Percentiles rank a stretch among this genome's conserved stretches.
These are phyloP conservation scores for Enteromius treurensis DNA, from an alignment of 2,797 vertebrate genomes.

Conservation along the genomic window DNA sequence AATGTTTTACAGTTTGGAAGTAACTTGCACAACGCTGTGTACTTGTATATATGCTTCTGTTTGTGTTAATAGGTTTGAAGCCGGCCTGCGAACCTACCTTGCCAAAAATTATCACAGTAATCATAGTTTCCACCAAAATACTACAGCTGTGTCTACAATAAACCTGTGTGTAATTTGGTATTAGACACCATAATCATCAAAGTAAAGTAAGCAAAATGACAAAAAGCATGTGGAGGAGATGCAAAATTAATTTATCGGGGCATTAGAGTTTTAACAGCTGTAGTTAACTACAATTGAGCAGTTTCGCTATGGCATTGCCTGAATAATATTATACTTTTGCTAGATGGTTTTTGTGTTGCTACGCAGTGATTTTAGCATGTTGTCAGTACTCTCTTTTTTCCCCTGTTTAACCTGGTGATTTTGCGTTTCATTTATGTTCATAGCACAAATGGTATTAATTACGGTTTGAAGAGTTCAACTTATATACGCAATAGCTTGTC, in stretches of 20 bases:
- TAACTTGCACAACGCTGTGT: not conserved
- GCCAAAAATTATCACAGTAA: constrained; percentile 1
- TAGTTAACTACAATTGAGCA: not conserved
- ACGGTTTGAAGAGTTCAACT: not conserved
- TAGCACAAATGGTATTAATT: not conserved
- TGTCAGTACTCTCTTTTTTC: not conserved
- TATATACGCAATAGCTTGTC: not conserved
- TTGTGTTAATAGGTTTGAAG: constrained; percentile 15
- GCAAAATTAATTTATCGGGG: not conserved
- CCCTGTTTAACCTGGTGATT: not conserved
- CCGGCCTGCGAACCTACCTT: not conserved
- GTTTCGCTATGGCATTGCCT: not conserved
- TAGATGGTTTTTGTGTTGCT: not conserved
- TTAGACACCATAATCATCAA: constrained; percentile 3
- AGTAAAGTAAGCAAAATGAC: constrained; percentile 17
- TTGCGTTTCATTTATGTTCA: not conserved
- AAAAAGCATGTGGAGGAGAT: not conserved
- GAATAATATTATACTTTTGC: not conserved
- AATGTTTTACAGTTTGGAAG: too few relatives aligned
- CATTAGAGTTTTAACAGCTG: not conserved
- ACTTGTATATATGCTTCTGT: constrained; percentile 24
- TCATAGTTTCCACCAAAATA: constrained; percentile 19
- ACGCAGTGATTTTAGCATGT: not conserved
- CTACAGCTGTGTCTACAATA: not conserved
- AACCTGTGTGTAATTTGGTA: not conserved